Evolutionary conservation across 2,797 vertebrate genomes (phyloP).

Genomic region (Ceyx erithaca): DNA sequence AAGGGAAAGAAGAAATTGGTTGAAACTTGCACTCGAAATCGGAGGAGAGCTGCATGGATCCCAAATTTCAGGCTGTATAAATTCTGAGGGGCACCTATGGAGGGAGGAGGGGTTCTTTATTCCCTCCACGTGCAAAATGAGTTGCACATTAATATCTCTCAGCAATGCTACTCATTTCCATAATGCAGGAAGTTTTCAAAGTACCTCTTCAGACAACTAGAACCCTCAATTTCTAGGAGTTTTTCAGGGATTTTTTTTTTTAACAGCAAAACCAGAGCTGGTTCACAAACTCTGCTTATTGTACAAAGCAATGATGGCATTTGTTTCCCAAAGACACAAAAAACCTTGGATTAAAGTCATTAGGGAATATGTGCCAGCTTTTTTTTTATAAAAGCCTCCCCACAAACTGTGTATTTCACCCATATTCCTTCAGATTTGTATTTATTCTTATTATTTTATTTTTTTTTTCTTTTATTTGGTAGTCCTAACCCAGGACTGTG

Average conservation of each 20-base stretch:
- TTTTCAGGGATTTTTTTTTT: neutral
- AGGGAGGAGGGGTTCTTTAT: slow-evolving; percentile 19
- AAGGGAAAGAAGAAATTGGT: slow-evolving; percentile 16
- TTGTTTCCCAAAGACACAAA: slow-evolving; percentile 53
- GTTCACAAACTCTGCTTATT: neutral
- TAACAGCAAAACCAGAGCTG: neutral
- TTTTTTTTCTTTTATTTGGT: neutral
- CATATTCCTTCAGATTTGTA: neutral
- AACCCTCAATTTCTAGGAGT: neutral
- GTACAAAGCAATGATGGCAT: neutral
- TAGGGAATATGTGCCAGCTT: slow-evolving; percentile 4
- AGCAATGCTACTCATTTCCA: neutral
- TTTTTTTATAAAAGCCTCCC: neutral
- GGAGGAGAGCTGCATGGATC: neutral
- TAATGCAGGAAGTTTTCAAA: neutral
- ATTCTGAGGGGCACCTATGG: neutral
- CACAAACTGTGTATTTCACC: neutral
- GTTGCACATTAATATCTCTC: neutral
- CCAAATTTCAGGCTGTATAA: slow-evolving; percentile 29
- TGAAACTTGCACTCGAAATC: slow-evolving; percentile 52
- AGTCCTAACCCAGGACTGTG: neutral
- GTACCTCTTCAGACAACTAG: neutral
- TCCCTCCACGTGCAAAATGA: neutral
- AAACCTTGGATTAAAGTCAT: slow-evolving; percentile 49
- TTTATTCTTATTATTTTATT: neutral